Percentiles rank a stretch among this genome's conserved stretches.
Evolutionary conservation across 1,140 invertebrate species (phyloP).

Genomic region (Helicorthomorpha holstii): DNA sequence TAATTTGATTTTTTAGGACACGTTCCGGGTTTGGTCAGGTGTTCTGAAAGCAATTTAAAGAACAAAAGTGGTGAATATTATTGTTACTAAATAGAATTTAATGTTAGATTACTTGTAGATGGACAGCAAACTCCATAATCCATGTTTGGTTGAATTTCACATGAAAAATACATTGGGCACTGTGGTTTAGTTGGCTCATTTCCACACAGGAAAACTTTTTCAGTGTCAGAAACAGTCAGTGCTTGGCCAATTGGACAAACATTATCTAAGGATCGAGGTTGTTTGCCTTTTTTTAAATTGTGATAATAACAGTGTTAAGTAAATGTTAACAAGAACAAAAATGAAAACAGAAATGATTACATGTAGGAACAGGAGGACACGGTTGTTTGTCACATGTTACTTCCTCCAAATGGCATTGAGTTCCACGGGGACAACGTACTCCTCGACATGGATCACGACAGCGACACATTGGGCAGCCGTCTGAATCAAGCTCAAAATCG

Average conservation of each 20-base stretch:
- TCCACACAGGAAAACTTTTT: conserved; percentile 63
- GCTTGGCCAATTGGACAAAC: conserved; percentile 61
- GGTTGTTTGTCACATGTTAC: conserved; percentile 53
- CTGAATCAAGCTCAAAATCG: conserved; percentile 50
- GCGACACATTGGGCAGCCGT: conserved; percentile 59
- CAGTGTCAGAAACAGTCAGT: conserved; percentile 54
- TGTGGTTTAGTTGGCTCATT: conserved; percentile 55
- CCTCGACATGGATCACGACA: conserved; percentile 60
- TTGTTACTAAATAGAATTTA: no score
- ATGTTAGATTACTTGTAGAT: conserved; percentile 31
- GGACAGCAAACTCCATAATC: conserved; percentile 76
- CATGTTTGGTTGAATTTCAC: conserved; percentile 48
- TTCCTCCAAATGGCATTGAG: conserved; percentile 58
- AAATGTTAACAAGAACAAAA: not conserved
- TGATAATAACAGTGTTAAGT: not conserved
- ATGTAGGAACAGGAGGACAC: conserved; percentile 64
- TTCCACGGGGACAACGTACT: conserved; percentile 50
- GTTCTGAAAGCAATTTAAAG: conserved; percentile 28
- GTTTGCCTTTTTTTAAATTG: conserved; percentile 34
- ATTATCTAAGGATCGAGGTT: conserved; percentile 48
- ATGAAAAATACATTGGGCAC: conserved; percentile 61
- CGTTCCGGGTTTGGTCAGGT: conserved; percentile 51
- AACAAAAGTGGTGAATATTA: no score
- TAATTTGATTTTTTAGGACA: conserved; percentile 36
- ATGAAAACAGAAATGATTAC: conserved; percentile 28